Conservation (phyloP, 2,797 vertebrate genomes). For the Diplodus puntazzo region DNA sequence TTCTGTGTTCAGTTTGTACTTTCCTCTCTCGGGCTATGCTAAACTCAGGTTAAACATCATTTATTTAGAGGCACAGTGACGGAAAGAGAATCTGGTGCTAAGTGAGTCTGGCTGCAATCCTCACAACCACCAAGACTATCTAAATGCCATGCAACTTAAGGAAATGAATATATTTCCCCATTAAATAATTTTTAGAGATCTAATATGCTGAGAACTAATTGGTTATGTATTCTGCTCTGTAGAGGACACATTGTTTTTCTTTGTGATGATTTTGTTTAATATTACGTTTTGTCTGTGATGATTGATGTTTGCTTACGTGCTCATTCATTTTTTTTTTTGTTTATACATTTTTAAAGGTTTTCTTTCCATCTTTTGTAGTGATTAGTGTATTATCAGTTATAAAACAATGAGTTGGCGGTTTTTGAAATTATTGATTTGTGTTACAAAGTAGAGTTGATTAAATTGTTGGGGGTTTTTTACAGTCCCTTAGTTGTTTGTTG, state of each 20-base stretch:
- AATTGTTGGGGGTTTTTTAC: background rate
- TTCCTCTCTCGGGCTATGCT: constrained; percentile 34
- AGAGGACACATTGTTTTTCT: constrained; percentile 20
- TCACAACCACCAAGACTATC: constrained; percentile 29
- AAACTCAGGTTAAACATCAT: constrained; percentile 69
- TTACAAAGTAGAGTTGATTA: constrained; percentile 22
- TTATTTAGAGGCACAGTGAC: constrained; percentile 28
- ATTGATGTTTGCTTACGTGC: background rate
- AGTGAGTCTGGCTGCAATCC: constrained; percentile 26
- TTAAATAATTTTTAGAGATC: constrained; percentile 38
- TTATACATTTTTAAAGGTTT: constrained; percentile 3
- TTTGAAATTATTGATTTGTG: constrained; percentile 35
- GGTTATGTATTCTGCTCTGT: constrained; percentile 10
- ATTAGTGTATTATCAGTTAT: constrained; percentile 27
- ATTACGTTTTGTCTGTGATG: constrained; percentile 10
- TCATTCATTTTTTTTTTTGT: constrained; percentile 26
- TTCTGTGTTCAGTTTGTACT: constrained; percentile 4
- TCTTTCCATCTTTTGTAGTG: constrained; percentile 15
- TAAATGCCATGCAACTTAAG: constrained; percentile 24
- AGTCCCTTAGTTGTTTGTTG: constrained; percentile 11
- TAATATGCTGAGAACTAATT: constrained; percentile 31
- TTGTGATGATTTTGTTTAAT: constrained; percentile 4
- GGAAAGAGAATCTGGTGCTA: constrained; percentile 49
- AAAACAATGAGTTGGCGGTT: constrained; percentile 18
- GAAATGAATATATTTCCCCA: constrained; percentile 25